Conservation (phyloP, 2,888 invertebrate genomes). For the Diaprepes abbreviatus region DNA sequence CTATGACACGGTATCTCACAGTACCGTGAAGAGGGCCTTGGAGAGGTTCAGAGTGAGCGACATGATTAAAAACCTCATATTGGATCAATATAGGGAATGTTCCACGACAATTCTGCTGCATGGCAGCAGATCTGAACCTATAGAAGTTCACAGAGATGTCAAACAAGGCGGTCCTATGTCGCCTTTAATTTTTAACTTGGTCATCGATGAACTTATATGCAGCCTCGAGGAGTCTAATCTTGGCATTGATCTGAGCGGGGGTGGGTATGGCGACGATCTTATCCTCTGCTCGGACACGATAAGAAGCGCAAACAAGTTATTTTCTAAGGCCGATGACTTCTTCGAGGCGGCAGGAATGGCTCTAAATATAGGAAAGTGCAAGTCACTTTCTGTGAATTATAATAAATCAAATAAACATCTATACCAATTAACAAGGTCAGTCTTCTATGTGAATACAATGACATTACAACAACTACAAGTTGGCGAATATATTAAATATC, state of each 20-base stretch:
- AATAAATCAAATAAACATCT: no score
- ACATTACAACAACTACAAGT: no score
- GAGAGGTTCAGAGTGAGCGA: constrained; percentile 34
- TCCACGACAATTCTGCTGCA: constrained; percentile 39
- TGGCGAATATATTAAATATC: no score
- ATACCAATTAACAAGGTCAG: no score
- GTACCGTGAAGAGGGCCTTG: constrained; percentile 44
- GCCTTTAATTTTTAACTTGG: constrained; percentile 54
- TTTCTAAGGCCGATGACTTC: no score
- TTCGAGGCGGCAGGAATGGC: no score
- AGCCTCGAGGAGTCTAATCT: neutral
- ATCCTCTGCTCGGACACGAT: no score
- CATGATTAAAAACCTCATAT: neutral
- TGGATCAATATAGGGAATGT: neutral
- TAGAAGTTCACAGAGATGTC: constrained; percentile 57
- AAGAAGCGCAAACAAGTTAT: no score
- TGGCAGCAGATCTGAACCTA: constrained; percentile 10
- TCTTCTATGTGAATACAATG: no score
- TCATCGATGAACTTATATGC: no score
- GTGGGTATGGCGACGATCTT: neutral
- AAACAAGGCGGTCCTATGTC: constrained; percentile 60
- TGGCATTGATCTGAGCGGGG: neutral
- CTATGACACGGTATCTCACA: constrained; percentile 50
- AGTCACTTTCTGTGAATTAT: neutral
- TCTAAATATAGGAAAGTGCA: neutral